A percentile compares a stretch with the other conserved stretches of the same genome.
These are phyloP conservation scores for Strongylocentrotus purpuratus DNA, from an alignment of 35 echinoderm and acorn worm genomes.

Conservation along the genomic window DNA sequence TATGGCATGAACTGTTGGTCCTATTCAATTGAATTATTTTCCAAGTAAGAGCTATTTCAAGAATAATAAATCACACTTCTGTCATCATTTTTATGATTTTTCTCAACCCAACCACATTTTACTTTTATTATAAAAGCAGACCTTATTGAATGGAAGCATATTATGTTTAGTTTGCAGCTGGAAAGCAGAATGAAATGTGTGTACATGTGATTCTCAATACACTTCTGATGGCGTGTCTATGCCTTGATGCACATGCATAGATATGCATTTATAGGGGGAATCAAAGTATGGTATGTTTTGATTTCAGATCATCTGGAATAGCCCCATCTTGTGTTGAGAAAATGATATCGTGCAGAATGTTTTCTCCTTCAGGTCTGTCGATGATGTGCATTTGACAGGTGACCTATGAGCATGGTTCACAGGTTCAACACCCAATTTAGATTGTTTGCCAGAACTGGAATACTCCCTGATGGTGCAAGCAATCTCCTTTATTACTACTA, in stretches of 20 bases:
- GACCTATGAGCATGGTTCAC: neutral
- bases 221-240: no score
- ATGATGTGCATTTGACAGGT: neutral
- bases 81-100: neutral
- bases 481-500: no score
- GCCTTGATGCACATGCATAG: no score
- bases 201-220: no score
- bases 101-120: neutral
- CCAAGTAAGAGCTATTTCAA: neutral
- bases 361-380: neutral
- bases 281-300: neutral
- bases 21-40: neutral
- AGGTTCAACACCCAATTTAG: neutral
- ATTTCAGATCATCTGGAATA: neutral
- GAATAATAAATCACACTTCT: neutral
- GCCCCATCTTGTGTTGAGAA: conserved; percentile 15
- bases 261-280: neutral
- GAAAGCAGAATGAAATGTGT: no score
- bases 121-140: neutral
- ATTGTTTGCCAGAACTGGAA: neutral
- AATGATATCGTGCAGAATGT: neutral
- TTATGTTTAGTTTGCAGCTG: no score
- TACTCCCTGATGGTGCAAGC: neutral
- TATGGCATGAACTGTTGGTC: neutral
- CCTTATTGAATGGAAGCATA: no score